Percentiles rank a stretch among this genome's conserved stretches.
Evolutionary conservation across 30 jellyfish, hydroid and myxozoan species (phyloP).

Genomic region (Morbakka virulenta): DNA sequence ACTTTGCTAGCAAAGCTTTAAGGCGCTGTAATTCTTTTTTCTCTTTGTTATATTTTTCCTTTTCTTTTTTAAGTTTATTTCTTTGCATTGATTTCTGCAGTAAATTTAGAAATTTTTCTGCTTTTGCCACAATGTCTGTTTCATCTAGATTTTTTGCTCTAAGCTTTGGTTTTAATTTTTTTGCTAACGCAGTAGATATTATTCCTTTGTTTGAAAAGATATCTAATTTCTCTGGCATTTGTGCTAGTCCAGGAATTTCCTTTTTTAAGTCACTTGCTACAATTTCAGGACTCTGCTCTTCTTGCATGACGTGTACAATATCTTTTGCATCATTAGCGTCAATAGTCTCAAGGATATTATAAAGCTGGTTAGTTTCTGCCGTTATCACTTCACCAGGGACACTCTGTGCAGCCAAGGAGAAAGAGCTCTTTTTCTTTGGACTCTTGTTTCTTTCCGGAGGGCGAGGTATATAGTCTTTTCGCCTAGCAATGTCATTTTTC

Average conservation of each 20-base stretch:
- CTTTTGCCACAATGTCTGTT: neutral
- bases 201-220: neutral
- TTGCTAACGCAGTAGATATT: too few relatives aligned
- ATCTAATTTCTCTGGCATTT: neutral
- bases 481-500: too few relatives aligned
- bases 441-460: neutral
- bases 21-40: neutral
- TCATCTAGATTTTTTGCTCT: neutral
- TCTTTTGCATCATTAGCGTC: neutral
- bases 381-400: neutral
- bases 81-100: neutral
- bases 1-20: neutral
- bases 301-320: neutral
- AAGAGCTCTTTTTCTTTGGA: neutral
- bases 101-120: neutral
- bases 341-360: neutral
- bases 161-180: too few relatives aligned
- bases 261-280: neutral
- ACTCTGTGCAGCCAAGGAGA: neutral
- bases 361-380: neutral
- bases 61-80: neutral
- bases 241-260: neutral
- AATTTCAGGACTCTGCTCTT: neutral
- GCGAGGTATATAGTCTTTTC: neutral
- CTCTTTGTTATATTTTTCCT: neutral